A percentile compares a stretch with the other conserved stretches of the same genome.
Evolutionary conservation across 92 coral and sea anemone genomes (phyloP).

Genomic region (Isaurus tuberculatus): DNA sequence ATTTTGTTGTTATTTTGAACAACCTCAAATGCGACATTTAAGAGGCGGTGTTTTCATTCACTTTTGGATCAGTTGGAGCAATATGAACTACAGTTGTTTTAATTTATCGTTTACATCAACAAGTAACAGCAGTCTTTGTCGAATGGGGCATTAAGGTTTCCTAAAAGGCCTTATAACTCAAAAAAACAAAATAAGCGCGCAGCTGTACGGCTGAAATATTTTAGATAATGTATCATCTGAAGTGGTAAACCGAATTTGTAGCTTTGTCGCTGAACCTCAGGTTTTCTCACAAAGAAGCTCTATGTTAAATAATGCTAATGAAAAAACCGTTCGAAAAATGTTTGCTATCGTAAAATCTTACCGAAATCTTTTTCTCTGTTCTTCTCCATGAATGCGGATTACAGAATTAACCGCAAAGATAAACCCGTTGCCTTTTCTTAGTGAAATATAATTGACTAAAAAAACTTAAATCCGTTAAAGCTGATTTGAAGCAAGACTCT

Average conservation of each 20-base stretch:
- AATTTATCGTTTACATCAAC: conserved; percentile 14
- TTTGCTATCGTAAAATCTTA: background rate
- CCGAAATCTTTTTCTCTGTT: background rate
- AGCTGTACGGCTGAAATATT: conserved; percentile 40
- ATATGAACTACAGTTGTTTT: conserved; percentile 17
- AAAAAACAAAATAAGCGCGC: conserved; percentile 13
- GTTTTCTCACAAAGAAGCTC: background rate
- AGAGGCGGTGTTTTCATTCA: background rate
- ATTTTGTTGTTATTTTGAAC: conserved; percentile 9
- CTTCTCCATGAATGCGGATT: background rate
- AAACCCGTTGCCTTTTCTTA: background rate
- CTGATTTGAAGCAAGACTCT: background rate
- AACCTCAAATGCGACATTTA: background rate
- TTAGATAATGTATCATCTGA: conserved; percentile 11
- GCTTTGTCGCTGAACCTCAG: background rate
- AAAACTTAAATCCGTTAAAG: background rate
- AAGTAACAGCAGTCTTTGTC: conserved; percentile 13
- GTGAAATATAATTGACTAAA: background rate
- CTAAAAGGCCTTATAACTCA: conserved; percentile 9
- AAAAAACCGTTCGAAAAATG: background rate
- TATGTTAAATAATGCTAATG: background rate
- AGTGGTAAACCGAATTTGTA: background rate
- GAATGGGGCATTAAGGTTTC: conserved; percentile 5
- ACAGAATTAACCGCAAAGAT: background rate
- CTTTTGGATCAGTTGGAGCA: background rate